Evolutionary conservation across 2,797 vertebrate genomes (phyloP).

Genomic region (Falco biarmicus): DNA sequence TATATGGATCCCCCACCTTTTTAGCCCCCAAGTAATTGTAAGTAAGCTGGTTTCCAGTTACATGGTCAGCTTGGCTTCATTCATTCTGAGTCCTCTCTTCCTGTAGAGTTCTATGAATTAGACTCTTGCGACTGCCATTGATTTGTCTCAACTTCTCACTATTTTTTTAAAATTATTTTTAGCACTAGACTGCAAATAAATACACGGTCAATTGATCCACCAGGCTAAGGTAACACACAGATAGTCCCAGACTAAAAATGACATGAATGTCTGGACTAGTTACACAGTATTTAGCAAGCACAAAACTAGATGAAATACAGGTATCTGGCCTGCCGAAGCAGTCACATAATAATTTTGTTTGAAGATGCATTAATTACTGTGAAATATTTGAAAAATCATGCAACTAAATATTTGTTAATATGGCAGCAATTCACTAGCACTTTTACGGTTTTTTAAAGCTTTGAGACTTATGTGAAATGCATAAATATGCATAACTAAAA

Average conservation of each 20-base stretch:
- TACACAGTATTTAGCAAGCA: neutral
- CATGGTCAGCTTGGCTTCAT: neutral
- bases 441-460: neutral
- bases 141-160: neutral
- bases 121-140: neutral
- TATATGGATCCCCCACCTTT: neutral
- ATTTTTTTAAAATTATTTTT: neutral
- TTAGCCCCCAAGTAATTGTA: neutral
- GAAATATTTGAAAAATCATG: neutral
- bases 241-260: neutral
- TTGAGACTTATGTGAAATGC: neutral
- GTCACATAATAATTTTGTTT: neutral
- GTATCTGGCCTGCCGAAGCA: neutral
- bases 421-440: neutral
- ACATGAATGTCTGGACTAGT: neutral
- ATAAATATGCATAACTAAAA: neutral
- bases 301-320: neutral
- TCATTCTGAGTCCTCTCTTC: neutral
- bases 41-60: constrained; percentile 42
- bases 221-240: neutral
- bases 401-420: neutral
- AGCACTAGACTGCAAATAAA: neutral
- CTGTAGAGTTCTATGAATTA: constrained; percentile 1
- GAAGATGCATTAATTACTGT: neutral
- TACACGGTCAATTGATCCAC: neutral